Evolutionary conservation across 1,140 invertebrate genomes (phyloP).

Genomic region (Globodera ellingtonae): DNA sequence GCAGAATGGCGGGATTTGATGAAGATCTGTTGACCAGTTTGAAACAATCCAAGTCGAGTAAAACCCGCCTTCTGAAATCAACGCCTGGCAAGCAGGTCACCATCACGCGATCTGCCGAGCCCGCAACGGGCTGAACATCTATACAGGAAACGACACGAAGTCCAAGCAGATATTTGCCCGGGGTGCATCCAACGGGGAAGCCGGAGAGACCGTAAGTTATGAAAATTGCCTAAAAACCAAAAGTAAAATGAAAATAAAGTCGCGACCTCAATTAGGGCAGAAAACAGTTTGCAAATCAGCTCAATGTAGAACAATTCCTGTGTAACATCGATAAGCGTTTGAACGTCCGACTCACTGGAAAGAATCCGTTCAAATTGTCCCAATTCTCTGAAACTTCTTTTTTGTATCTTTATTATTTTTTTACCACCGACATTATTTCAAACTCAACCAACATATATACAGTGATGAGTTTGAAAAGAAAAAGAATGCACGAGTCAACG

Average conservation of each 20-base stretch:
- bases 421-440: slow-evolving; percentile 47
- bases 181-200: slow-evolving; percentile 42
- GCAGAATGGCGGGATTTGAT: no score
- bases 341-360: slow-evolving; percentile 34
- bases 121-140: slow-evolving; percentile 35
- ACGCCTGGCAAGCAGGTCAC: slow-evolving; percentile 42
- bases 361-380: slow-evolving; percentile 51
- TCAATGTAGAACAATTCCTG: slow-evolving; percentile 53
- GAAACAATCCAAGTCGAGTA: background rate
- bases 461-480: slow-evolving; percentile 48
- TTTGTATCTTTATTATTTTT: slow-evolving; percentile 3
- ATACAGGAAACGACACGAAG: slow-evolving; percentile 45
- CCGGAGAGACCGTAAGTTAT: slow-evolving; percentile 35
- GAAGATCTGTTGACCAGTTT: no score
- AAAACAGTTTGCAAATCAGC: slow-evolving; percentile 45
- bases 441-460: slow-evolving; percentile 50
- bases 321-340: slow-evolving; percentile 53
- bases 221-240: slow-evolving; percentile 44
- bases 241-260: slow-evolving; percentile 3
- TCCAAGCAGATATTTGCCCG: slow-evolving; percentile 45
- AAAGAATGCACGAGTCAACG: slow-evolving; percentile 49
- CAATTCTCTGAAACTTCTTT: slow-evolving; percentile 44
- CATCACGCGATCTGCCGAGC: slow-evolving; percentile 34
- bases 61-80: slow-evolving; percentile 39
- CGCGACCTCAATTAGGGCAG: slow-evolving; percentile 47